phyloP scores from a whole-genome alignment of 1,140 invertebrate genomes.

The Nasonia longicornis region DNA sequence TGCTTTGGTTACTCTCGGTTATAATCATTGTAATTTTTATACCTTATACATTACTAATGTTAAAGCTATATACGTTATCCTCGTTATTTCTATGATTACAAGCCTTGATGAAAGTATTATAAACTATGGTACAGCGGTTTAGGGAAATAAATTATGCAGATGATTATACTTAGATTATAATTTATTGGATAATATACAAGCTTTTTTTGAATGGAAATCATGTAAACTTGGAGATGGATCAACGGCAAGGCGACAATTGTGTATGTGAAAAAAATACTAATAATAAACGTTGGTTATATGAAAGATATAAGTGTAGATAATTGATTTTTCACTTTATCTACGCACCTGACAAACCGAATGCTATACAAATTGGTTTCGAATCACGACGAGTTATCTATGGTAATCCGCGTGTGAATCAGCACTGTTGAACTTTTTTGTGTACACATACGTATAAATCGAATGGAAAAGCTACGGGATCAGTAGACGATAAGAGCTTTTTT shows the following conservation, averaged over 20 bases:
- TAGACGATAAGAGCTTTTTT: not conserved
- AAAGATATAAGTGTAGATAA: not conserved
- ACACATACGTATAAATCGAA: not conserved
- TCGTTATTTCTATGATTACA: constrained; percentile 7
- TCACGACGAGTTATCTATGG: too few species aligned
- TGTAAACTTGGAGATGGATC: not conserved
- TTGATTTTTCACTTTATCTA: not conserved
- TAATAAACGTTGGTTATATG: not conserved
- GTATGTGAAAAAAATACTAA: constrained; percentile 10
- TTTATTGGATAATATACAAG: constrained; percentile 7
- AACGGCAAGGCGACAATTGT: not conserved
- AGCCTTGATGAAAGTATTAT: constrained; percentile 34
- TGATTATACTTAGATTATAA: constrained; percentile 6
- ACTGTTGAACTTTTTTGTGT: too few species aligned
- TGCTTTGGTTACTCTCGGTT: constrained; percentile 30
- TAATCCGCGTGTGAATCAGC: too few species aligned
- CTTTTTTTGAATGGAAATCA: not conserved
- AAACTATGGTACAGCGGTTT: not conserved
- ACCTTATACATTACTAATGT: not conserved
- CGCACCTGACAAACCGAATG: not conserved
- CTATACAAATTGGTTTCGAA: too few species aligned
- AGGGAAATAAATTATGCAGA: constrained; percentile 10
- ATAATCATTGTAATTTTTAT: constrained; percentile 23
- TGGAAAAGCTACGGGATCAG: not conserved
- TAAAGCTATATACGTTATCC: not conserved